These are phyloP conservation scores for Garrulus glandarius DNA, from an alignment of 2,797 vertebrate genomes.

Conservation along the genomic window DNA sequence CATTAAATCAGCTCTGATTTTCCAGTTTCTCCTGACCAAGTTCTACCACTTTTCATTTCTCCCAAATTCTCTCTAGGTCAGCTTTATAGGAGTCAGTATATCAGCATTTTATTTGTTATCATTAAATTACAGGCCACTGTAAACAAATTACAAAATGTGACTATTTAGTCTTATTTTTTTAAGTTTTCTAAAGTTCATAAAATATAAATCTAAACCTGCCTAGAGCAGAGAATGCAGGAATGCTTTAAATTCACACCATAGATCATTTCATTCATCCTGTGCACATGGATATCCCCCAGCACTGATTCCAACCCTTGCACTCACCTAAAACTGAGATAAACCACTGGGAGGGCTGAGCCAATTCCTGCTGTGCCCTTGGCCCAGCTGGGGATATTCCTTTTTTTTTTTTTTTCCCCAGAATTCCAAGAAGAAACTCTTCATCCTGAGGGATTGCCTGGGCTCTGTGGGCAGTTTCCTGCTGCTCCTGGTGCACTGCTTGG, in stretches of 20 bases:
- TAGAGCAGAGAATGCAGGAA: not conserved
- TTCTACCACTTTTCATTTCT: not conserved
- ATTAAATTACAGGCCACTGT: not conserved
- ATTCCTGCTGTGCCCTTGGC: not conserved
- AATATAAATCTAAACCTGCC: not conserved
- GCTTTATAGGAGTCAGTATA: not conserved
- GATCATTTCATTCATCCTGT: rapidly evolving
- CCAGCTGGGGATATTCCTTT: not conserved
- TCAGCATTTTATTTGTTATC: not conserved
- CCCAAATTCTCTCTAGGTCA: not conserved
- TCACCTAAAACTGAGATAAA: not conserved
- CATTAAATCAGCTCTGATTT: not conserved
- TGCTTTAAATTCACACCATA: rapidly evolving
- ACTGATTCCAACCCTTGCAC: not conserved
- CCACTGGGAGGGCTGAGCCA: not conserved
- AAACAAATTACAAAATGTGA: not conserved
- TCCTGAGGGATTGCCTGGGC: conserved; percentile 79
- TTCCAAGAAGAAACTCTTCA: conserved; percentile 76
- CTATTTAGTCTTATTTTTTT: not conserved
- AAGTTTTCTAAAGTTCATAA: rapidly evolving
- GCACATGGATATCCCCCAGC: not conserved
- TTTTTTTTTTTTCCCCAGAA: conserved; percentile 65
- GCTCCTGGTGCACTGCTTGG: conserved; percentile 83
- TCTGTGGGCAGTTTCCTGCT: conserved; percentile 84
- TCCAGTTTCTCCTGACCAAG: not conserved